Percentiles rank a stretch among this genome's conserved stretches.
These are phyloP conservation scores for Anguilla pacifica DNA, from an alignment of 2,797 vertebrate species.

Conservation along the genomic window DNA sequence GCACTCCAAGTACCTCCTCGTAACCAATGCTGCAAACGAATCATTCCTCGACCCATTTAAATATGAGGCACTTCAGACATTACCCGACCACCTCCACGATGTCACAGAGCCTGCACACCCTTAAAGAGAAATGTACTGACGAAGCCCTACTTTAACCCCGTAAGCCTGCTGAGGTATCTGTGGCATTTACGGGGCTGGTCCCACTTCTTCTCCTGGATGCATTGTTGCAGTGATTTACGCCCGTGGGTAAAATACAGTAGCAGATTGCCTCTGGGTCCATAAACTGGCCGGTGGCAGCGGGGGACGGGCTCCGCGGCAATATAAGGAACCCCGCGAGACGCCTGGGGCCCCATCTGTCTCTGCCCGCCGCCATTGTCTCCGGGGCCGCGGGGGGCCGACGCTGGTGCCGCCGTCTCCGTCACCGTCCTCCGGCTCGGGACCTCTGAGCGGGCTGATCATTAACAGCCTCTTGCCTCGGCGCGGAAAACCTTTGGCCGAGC, in stretches of 20 bases:
- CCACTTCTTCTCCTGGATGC: neutral
- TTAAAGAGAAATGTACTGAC: neutral
- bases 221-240: constrained; percentile 22
- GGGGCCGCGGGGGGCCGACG: constrained; percentile 3
- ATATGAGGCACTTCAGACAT: neutral
- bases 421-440: neutral
- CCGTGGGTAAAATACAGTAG: constrained; percentile 26
- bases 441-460: constrained; percentile 20
- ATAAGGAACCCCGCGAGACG: neutral
- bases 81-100: neutral
- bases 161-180: neutral
- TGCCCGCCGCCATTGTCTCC: constrained; percentile 39
- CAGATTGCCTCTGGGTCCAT: constrained; percentile 18
- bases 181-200: constrained; percentile 18
- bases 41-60: neutral
- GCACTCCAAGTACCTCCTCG: neutral
- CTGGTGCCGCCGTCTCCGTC: constrained; percentile 12
- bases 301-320: neutral
- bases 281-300: neutral
- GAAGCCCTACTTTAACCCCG: neutral
- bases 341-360: constrained; percentile 44
- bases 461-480: neutral
- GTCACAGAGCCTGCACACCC: neutral
- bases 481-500: neutral
- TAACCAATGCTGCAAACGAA: neutral